Evolutionary conservation across 2,797 vertebrate genomes (phyloP).

Genomic region (Sebastiscus albofasciatus): DNA sequence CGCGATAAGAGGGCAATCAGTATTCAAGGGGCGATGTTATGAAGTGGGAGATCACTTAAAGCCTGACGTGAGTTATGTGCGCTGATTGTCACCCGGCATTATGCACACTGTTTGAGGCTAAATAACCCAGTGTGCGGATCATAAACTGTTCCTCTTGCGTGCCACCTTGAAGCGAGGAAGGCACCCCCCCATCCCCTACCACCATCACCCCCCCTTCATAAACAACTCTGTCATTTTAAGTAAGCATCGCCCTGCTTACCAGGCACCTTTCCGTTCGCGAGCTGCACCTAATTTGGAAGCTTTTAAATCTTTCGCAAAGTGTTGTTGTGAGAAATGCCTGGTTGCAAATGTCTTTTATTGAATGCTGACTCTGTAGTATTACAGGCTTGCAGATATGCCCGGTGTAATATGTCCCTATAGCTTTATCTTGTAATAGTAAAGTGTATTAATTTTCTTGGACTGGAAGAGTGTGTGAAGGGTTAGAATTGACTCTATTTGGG

Average conservation of each 20-base stretch:
- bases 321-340: slow-evolving; percentile 87
- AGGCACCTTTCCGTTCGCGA: slow-evolving; percentile 84
- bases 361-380: slow-evolving; percentile 90
- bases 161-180: slow-evolving; percentile 67
- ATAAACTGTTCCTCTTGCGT: slow-evolving; percentile 78
- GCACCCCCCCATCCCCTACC: slow-evolving; percentile 19
- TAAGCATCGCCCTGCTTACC: slow-evolving; percentile 87
- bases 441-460: slow-evolving; percentile 87
- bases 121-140: slow-evolving; percentile 81
- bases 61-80: slow-evolving; percentile 73
- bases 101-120: slow-evolving; percentile 83
- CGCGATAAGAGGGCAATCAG: slow-evolving; percentile 62
- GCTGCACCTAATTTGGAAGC: slow-evolving; percentile 89
- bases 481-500: slow-evolving; percentile 86
- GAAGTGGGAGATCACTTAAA: slow-evolving; percentile 68
- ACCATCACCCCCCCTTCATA: slow-evolving; percentile 62
- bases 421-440: slow-evolving; percentile 90
- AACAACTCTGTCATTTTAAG: slow-evolving; percentile 89
- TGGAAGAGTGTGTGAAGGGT: slow-evolving; percentile 78
- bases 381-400: slow-evolving; percentile 86
- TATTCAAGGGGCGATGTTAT: slow-evolving; percentile 60
- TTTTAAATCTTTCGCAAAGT: slow-evolving; percentile 88
- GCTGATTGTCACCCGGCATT: slow-evolving; percentile 83
- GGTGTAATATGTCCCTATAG: slow-evolving; percentile 86
- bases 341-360: slow-evolving; percentile 91